Base-by-base conservation (phyloP, 2,888 invertebrate species). In the Isotomurus palustris region DNA sequence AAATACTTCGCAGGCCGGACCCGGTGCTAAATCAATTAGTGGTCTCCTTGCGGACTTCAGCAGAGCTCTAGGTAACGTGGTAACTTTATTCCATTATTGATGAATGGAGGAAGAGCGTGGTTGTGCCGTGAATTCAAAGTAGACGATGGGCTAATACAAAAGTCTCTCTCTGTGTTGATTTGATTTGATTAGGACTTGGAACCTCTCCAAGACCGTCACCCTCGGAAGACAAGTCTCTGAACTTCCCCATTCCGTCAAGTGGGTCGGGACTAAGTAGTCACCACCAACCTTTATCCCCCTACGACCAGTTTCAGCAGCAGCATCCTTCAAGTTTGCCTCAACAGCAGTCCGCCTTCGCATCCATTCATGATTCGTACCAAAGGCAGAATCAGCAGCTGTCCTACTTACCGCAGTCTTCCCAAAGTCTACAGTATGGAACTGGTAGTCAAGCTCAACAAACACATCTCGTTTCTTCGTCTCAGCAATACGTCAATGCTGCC, bases 1-100 rank as follows among this genome's bases (percentile, higher is more conserved):
- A 61, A 35, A 12, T 17, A 55, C 38, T 35, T 51, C 51, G 14
- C 55, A 57, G 40, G 56, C 55, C 17, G 48, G 55, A 24, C 49
- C 57, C 19, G 43, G 56, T 17, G 62, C 64, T 6, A 65, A 65
- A 56, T 62, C 76, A 25, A 77, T 77, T 44, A 75, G 75, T 66
- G 76, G 76, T 24, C 76, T 78, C 73, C 68, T 78, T 32, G 76
- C 77, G 6, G 77, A 77, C 65, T 78, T 78, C 67, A 77, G 76
- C 59, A 70, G 76, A 68, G 77, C 77, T 17, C 71, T 78, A 65
- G 77, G 78, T 76, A 72, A 68, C 69, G 10, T 4, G 29, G 17
- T 14, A 38, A 35, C 12, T 29, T 28, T 49, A 19, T 19, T 10
- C n/a, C 8, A 41, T 12, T 12, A 12, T 41, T 41, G n/a, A n/a